A percentile compares a stretch with the other conserved stretches of the same genome.
phyloP scores from a whole-genome alignment of 2,113 vertebrate genomes.

The Elgaria multicarinata region DNA sequence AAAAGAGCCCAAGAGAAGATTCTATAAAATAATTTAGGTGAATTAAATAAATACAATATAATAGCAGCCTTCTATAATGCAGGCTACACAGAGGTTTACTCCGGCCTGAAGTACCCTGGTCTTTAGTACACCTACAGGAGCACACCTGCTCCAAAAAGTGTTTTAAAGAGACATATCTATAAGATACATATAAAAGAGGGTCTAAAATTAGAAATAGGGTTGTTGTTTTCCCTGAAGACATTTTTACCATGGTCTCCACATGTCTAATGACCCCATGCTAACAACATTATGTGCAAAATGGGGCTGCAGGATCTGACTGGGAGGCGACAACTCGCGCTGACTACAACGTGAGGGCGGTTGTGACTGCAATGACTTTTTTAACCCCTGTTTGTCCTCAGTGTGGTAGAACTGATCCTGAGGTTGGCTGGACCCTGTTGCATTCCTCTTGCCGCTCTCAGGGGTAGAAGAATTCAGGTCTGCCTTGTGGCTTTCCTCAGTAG shows the following conservation, averaged over 20 bases:
- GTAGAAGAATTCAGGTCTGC: slow-evolving; percentile 25
- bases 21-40: slow-evolving; percentile 85
- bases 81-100: slow-evolving; percentile 88
- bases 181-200: slow-evolving; percentile 88
- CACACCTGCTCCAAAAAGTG: slow-evolving; percentile 82
- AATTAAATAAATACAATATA: slow-evolving; percentile 88
- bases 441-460: slow-evolving; percentile 29
- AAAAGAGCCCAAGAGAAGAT: slow-evolving; percentile 35
- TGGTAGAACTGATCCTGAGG: slow-evolving; percentile 47
- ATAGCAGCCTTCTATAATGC: slow-evolving; percentile 92
- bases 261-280: slow-evolving; percentile 80
- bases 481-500: slow-evolving; percentile 69
- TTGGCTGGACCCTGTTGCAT: not conserved
- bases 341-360: not conserved
- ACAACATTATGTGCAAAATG: slow-evolving; percentile 72
- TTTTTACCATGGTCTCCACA: slow-evolving; percentile 92
- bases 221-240: slow-evolving; percentile 30
- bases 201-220: slow-evolving; percentile 73
- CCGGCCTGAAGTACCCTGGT: slow-evolving; percentile 89
- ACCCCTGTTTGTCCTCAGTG: slow-evolving; percentile 44
- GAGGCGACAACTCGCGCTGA: slow-evolving; percentile 47
- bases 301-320: slow-evolving; percentile 65
- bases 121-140: slow-evolving; percentile 85
- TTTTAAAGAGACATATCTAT: slow-evolving; percentile 93
- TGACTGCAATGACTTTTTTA: slow-evolving; percentile 53